A percentile compares a stretch with the other conserved stretches of the same genome.
These are phyloP conservation scores for Crotalus adamanteus DNA, from an alignment of 2,797 vertebrate genomes.

Conservation along the genomic window DNA sequence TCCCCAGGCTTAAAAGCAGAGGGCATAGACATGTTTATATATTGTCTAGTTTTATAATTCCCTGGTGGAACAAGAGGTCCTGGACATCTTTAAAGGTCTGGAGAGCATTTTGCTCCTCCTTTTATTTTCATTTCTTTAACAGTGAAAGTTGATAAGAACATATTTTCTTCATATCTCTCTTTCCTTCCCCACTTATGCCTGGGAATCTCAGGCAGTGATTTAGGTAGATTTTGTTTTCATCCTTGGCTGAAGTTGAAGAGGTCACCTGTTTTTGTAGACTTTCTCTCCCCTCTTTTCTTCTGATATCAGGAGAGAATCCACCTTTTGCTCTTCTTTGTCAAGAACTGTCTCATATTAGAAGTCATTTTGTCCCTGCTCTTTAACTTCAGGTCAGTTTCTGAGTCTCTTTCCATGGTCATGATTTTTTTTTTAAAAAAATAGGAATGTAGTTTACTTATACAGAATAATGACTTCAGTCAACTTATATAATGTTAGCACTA, in stretches of 20 bases:
- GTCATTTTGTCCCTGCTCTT: background rate
- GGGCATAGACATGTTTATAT: background rate
- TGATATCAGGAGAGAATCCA: background rate
- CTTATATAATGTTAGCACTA: too few relatives aligned
- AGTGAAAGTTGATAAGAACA: background rate
- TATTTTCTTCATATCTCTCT: background rate
- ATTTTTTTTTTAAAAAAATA: background rate
- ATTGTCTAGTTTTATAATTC: background rate
- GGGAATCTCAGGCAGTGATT: background rate
- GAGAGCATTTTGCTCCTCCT: background rate
- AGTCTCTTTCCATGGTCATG: background rate
- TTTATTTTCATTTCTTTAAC: background rate
- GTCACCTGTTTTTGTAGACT: background rate
- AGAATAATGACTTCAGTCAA: background rate
- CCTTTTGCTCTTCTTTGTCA: background rate
- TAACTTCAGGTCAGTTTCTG: background rate
- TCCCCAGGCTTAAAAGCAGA: background rate
- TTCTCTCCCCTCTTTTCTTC: background rate
- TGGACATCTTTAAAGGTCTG: background rate
- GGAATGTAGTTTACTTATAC: background rate
- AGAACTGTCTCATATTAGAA: background rate
- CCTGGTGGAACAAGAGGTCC: background rate
- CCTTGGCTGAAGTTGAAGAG: background rate
- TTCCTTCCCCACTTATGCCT: background rate
- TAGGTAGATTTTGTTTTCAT: background rate